These are phyloP conservation scores for Microtus californicus DNA, from an alignment of 2,797 vertebrate genomes.

Conservation along the genomic window DNA sequence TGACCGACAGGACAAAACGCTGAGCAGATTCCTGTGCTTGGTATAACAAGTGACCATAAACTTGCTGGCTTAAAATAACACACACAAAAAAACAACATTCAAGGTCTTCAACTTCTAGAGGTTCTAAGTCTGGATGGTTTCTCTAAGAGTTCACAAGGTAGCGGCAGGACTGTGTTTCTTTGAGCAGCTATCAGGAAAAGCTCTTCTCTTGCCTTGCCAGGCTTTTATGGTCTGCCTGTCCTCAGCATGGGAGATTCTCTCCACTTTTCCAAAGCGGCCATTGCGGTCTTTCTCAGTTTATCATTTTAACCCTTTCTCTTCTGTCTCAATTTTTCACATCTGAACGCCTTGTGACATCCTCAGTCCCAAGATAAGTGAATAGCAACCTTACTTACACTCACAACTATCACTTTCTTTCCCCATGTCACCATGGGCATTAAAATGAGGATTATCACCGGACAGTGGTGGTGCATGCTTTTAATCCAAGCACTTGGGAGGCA, in stretches of 20 bases:
- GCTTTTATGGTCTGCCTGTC: neutral
- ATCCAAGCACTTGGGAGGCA: neutral
- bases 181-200: neutral
- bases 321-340: neutral
- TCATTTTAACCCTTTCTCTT: neutral
- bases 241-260: neutral
- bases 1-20: neutral
- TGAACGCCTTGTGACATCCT: neutral
- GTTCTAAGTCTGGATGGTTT: neutral
- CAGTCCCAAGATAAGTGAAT: neutral
- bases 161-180: neutral
- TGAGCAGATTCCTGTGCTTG: neutral
- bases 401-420: neutral
- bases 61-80: neutral
- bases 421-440: neutral
- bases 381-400: neutral
- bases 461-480: neutral
- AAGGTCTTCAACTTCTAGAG: neutral
- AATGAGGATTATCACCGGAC: neutral
- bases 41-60: neutral
- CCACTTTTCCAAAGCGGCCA: neutral
- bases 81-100: neutral
- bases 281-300: neutral
- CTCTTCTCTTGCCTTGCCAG: neutral
- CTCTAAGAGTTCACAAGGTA: neutral